Evolutionary conservation across 2,888 invertebrate species (phyloP), one percentile per base, ranked within the genome.

Genomic region (Ornithoptera priamus): DNA sequence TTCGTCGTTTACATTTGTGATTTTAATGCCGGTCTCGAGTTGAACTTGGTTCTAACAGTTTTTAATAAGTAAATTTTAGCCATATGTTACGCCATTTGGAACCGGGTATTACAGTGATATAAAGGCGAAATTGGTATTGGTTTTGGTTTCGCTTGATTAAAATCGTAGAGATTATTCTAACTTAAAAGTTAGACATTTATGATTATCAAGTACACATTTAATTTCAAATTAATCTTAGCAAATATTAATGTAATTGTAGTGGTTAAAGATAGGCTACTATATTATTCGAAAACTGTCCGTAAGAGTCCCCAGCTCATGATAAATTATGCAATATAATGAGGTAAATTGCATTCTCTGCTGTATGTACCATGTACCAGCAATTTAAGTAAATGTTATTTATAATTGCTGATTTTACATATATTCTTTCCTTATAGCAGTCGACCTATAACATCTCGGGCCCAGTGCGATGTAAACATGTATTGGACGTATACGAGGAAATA

Each of bases 301-400:
- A 69, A 65, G 69, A 65, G 58, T 62, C 22, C 22, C 46, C 46
- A 46, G 1, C 15, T 4, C 12, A 46, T 36, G 58, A 57, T 62
- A 65, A 68, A 68, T 68, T 65, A 69, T 57, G n/a, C 50, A 70
- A 67, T 42, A 36, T 63, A 70, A 70, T 67, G 59, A 70, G 67
- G 60, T 20, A 60, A 70, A 61, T 70, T 64, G 57, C 53, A 70
- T 70, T 67, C 67, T 50, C 15, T 42, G 59, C 59, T 60, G 20
- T 70, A 46, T 58, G 53, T 22, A 59, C 59, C 46, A 30, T 58
- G 53, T 22, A 59, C 59, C 46, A 36, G 36, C 58, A 53, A 59
- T 66, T 30, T 39, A 62, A 56, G 42, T 60, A 60, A 58, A 63
- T 70, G n/a, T 63, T 57, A 57, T 39, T 67, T 64, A 64, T 64